phyloP scores from a whole-genome alignment of 2,113 vertebrate genomes.

The Ceuthmochares aereus region DNA sequence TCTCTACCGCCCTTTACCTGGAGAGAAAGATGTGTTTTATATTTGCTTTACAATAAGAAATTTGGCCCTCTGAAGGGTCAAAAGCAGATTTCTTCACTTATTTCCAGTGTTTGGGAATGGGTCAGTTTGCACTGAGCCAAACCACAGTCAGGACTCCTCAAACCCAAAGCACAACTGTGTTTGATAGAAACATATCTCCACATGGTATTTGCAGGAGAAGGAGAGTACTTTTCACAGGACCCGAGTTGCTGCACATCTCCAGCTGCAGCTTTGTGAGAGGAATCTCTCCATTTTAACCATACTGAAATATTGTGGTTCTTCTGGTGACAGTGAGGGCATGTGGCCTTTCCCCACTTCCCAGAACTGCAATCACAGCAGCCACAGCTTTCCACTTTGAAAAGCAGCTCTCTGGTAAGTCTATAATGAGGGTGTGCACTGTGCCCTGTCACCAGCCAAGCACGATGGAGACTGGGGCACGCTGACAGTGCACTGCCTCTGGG shows the following conservation, averaged over 20 bases:
- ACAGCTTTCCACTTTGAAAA: background rate
- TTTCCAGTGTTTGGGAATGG: background rate
- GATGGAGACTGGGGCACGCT: accelerated
- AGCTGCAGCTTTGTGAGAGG: background rate
- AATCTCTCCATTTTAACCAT: background rate
- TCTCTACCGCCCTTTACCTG: background rate
- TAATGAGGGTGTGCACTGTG: background rate
- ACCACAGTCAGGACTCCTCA: background rate
- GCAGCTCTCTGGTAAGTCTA: background rate
- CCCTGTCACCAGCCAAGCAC: background rate
- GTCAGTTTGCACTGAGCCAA: background rate
- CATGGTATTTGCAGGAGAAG: background rate
- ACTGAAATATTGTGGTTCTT: background rate
- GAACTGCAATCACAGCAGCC: background rate
- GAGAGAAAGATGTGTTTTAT: background rate
- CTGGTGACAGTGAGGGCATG: background rate
- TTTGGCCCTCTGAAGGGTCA: background rate
- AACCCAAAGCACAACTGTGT: background rate
- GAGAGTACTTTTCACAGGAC: background rate
- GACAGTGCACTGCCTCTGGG: background rate
- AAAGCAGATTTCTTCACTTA: background rate
- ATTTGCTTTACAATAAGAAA: background rate
- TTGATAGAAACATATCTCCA: background rate
- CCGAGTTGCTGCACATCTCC: background rate
- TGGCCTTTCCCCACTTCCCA: background rate